Conservation (phyloP, 2,113 vertebrate genomes). For the Thunnus thynnus region DNA sequence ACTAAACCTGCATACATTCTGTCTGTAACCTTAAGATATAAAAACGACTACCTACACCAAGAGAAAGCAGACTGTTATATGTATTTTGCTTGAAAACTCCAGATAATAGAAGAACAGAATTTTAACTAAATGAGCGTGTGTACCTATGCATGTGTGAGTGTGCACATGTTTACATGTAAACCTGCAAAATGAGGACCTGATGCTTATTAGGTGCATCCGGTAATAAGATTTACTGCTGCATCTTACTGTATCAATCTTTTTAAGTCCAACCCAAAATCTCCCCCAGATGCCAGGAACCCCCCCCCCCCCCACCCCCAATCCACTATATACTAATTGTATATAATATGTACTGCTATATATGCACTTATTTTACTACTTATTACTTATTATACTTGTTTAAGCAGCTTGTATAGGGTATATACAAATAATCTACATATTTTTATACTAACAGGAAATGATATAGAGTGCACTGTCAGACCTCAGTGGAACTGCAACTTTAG, state of each 20-base stretch:
- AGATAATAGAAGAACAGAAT: neutral
- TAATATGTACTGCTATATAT: neutral
- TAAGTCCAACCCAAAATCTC: no score
- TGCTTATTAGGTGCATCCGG: no score
- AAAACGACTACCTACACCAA: conserved; percentile 10
- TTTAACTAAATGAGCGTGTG: neutral
- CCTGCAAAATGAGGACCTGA: no score
- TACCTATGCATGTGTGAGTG: neutral
- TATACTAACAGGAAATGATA: neutral
- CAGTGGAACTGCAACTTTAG: no score
- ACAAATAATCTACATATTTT: neutral
- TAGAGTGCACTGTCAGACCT: neutral
- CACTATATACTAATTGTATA: neutral
- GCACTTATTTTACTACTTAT: neutral
- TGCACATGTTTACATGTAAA: neutral
- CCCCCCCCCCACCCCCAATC: no score
- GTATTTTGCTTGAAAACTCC: neutral
- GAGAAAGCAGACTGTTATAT: neutral
- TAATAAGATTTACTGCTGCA: neutral
- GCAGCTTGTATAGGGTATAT: neutral
- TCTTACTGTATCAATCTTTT: no score
- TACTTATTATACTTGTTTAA: neutral
- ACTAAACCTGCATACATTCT: conserved; percentile 33
- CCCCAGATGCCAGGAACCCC: no score
- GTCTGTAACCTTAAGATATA: conserved; percentile 30